Evolutionary conservation across 2,797 vertebrate species (phyloP), one percentile per base, ranked within the genome.

Genomic region (Chloroceryle inda): DNA sequence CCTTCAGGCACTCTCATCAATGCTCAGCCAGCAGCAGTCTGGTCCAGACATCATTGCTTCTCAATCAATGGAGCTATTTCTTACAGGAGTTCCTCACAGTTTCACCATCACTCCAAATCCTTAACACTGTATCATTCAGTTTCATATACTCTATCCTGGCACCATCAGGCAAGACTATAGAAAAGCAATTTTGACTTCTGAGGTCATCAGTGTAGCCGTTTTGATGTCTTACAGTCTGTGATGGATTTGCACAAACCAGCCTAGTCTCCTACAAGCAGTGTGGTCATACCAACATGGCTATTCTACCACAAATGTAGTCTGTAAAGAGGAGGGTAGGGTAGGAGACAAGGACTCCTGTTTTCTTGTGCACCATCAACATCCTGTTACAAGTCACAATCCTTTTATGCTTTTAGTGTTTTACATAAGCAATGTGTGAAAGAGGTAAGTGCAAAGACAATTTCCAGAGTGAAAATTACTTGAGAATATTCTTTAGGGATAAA

Each of bases 401-500:
- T 82, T 47, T 42, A 31, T 38, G 21, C 13, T 88, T 88, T 73
- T 75, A 66, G 29, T 35, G 35, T 78, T 93, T 89, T 77, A 3
- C 13, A n/a, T 53, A 13, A 66, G 38, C 44, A 76, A 4, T 31
- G 26, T 27, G 47, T 33, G 33, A 80, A 75, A 72, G 23, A 64
- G n/a, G 11, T 49, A 73, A 64, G 42, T 6, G 11, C 29, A 67
- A 85, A 92, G 47, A 81, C 40, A 80, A 89, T 69, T 88, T 94
- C n/a, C 67, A 79, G 45, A 66, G 38, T 42, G 19, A 75, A 78
- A 88, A 64, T 47, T 64, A 64, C 38, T 81, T 47, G 31, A 68
- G 45, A 94, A 33, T 91, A 74, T 85, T 92, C 16, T 81, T 55
- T 55, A 29, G 53, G 33, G 56, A 86, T 81, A 93, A 92, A 53